Base-by-base conservation (phyloP, 1,140 invertebrate genomes). In the Nasonia giraulti region DNA sequence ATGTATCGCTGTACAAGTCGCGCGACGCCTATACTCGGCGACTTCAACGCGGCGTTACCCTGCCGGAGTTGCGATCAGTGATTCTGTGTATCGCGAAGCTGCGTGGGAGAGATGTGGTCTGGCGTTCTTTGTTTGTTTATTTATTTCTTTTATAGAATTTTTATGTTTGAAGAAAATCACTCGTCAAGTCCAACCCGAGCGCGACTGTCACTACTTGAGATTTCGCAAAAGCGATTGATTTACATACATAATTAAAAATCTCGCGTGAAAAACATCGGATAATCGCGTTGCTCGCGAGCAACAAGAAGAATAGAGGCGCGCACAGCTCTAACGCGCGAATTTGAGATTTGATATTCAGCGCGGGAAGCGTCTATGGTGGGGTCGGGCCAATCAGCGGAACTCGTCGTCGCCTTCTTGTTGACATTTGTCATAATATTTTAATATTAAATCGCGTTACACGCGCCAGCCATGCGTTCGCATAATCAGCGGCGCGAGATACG, bases 371-470 rank as follows among this genome's bases (percentile, higher is more conserved):
- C 68, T 6, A 71, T n/a, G 55, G 17, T n/a, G 55, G 55, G 55
- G 55, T 33, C 88, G 86, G 88, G 90, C 91, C 92, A 93, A 93
- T 93, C 92, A 93, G 87, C 77, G 47, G 87, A 87, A 86, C 86
- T 88, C 89, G 87, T 87, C 37, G 75, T 80, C 68, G 77, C 84
- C 20, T 62, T 85, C 78, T 89, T 93, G 91, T 93, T 93, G 92
- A 92, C 92, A 90, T 93, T 93, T 93, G 92, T 93, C 91, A 93
- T 93, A 93, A 93, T 93, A 93, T 93, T 93, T 93, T 93, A 93
- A 93, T 93, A 93, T 93, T 93, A 93, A 93, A 93, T 93, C 91
- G 91, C 91, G 90, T 93, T 92, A 93, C 89, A 91, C 88, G 89
- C 90, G 89, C 90, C 91, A 92, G 91, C 89, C 92, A 92, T 92